phyloP scores from a whole-genome alignment of 2,888 invertebrate genomes.

The Pachydiplax longipennis region DNA sequence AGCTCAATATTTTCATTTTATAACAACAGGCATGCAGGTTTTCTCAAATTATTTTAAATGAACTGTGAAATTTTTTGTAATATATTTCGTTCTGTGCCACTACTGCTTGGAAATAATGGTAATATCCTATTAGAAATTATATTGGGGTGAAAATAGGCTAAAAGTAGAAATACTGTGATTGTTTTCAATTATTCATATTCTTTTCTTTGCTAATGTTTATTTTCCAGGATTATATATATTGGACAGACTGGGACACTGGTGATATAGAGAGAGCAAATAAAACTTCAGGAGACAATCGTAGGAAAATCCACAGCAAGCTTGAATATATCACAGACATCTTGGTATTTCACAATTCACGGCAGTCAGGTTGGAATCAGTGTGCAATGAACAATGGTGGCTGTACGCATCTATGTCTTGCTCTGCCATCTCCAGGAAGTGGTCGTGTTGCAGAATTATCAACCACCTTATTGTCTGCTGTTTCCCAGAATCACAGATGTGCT shows the following conservation, averaged over 20 bases:
- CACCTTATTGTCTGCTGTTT: conserved; percentile 50
- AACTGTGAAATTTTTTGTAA: too few species aligned
- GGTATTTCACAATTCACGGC: conserved; percentile 75
- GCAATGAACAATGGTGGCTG: conserved; percentile 83
- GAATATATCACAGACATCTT: conserved; percentile 72
- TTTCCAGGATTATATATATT: conserved; percentile 75
- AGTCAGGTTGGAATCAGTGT: conserved; percentile 76
- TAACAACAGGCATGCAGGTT: too few species aligned
- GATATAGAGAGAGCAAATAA: conserved; percentile 83
- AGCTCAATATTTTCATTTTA: too few species aligned
- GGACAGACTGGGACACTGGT: conserved; percentile 91
- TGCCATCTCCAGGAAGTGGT: conserved; percentile 62
- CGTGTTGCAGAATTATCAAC: conserved; percentile 55
- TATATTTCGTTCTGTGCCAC: too few species aligned
- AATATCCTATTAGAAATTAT: too few species aligned
- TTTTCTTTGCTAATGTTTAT: background rate
- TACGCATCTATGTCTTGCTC: conserved; percentile 80
- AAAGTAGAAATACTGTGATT: too few species aligned
- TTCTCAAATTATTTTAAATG: too few species aligned
- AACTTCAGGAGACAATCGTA: conserved; percentile 71
- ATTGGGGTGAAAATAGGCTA: too few species aligned
- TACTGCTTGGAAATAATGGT: too few species aligned
- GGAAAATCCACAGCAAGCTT: conserved; percentile 69
- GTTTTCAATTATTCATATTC: too few species aligned
- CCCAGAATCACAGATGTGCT: conserved; percentile 69